Conservation (phyloP, 2,888 invertebrate species). For the Trachelus tabidus region DNA sequence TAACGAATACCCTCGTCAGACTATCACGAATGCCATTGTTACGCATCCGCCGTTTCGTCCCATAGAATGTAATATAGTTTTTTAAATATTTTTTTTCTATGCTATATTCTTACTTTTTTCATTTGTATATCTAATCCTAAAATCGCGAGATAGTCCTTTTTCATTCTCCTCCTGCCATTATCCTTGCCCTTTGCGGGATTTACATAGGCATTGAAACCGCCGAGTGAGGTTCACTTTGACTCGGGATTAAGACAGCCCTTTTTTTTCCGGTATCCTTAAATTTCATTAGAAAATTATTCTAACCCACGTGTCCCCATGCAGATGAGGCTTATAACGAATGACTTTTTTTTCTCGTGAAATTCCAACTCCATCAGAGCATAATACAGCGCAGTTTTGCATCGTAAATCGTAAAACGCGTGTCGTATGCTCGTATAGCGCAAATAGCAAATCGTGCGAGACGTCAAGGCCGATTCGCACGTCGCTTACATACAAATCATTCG, state of each 20-base stretch:
- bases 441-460: not conserved
- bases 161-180: not conserved
- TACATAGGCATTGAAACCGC: not conserved
- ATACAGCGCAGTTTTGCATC: not conserved
- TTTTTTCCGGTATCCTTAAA: not conserved
- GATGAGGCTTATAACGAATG: too few relatives aligned
- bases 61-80: slow-evolving; percentile 20
- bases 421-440: not conserved
- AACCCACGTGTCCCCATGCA: not conserved
- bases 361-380: not conserved
- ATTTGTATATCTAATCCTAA: not conserved
- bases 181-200: not conserved
- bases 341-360: not conserved
- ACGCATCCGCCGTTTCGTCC: slow-evolving; percentile 35
- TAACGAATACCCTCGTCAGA: slow-evolving; percentile 57
- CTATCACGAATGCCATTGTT: slow-evolving; percentile 50
- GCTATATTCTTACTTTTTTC: slow-evolving; percentile 2
- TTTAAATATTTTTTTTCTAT: slow-evolving; percentile 11
- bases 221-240: not conserved
- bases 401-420: not conserved
- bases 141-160: not conserved
- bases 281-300: not conserved
- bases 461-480: slow-evolving; percentile 3
- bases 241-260: not conserved
- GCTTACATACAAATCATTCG: slow-evolving; percentile 1